Base-by-base conservation (phyloP, 2,113 vertebrate genomes). In the Tamias sibiricus region DNA sequence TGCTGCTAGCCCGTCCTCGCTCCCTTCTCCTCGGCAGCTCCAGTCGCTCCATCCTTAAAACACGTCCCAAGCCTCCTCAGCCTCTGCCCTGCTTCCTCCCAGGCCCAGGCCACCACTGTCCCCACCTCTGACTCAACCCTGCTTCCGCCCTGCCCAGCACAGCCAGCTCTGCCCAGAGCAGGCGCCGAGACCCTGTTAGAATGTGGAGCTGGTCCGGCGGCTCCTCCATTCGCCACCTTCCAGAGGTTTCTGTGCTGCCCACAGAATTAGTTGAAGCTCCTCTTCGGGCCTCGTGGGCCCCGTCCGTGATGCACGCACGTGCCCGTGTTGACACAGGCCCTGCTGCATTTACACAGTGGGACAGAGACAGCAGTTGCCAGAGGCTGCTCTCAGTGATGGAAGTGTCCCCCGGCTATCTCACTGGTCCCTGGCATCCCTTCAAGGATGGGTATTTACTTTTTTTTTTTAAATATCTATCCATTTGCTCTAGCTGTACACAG, bases 31-130 rank as follows among this genome's bases (percentile, higher is more conserved):
- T 22, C 40, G 19, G 42, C 52, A 71, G 49, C 24, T 42, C 49
- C 37, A 47, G 19, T 22, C 2, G 4, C 20, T 35, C 42, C 37
- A 4, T 5, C 6, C 59, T 49, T 12, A 81, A 32, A 32, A 30
- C 0, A 30, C 14, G 2, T 2, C 26, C 74, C 30, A 64, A 35
- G 0, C 9, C 66, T 68, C 26, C 52, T 59, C 62, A 42, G 35
- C 7, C 35, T 26, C 35, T 22, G 2, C 5, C 0, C 44, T 32
- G 62, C 84, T 42, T 14, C 12, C 35, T 32, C 26, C 28, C 32
- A 2, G 8, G 28, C 12, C 35, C 40, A 8, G 1, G 3, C 32
- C 26, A 8, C 74, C 13, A 4, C 10, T 1, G 14, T 16, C 54
- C 11, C 57, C n/a, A 35, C 82, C 42, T 28, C 64, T n/a, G 6